Evolutionary conservation across 64 coral and sea anemone species (phyloP).

Genomic region (Acropora tenuis): DNA sequence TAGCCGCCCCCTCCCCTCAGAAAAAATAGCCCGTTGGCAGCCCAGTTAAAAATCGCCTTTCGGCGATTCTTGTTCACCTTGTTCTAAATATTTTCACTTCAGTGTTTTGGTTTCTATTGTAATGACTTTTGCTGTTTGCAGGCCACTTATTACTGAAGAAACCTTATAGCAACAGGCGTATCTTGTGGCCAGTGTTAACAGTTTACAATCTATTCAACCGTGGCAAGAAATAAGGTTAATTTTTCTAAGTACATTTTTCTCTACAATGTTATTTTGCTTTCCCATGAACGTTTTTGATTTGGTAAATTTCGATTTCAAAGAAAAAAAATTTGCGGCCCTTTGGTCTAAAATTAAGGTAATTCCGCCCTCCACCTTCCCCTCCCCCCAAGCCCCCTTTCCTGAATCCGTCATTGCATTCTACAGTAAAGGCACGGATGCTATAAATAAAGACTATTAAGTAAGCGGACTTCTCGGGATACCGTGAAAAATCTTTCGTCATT

Average conservation of each 20-base stretch:
- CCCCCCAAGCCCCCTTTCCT: not conserved
- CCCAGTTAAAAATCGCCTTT: too few relatives aligned
- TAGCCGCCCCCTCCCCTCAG: too few relatives aligned
- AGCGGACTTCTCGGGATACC: not conserved
- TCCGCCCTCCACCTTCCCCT: not conserved
- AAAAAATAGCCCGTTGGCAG: too few relatives aligned
- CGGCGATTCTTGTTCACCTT: not conserved
- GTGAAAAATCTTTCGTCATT: not conserved
- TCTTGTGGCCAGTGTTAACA: not conserved
- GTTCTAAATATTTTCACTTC: not conserved
- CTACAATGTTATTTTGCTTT: not conserved
- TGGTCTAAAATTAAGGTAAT: not conserved
- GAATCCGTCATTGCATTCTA: not conserved
- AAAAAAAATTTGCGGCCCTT: not conserved
- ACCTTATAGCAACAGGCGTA: not conserved
- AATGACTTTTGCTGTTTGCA: conserved; percentile 1
- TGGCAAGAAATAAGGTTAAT: not conserved
- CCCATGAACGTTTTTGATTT: not conserved
- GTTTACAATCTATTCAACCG: not conserved
- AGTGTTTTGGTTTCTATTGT: not conserved
- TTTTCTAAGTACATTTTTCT: not conserved
- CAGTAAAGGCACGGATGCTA: not conserved
- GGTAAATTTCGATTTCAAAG: not conserved
- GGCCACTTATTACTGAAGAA: conserved; percentile 1
- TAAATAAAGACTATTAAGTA: not conserved